Conservation (phyloP, 2,797 vertebrate species). For the Acropternis orthonyx region DNA sequence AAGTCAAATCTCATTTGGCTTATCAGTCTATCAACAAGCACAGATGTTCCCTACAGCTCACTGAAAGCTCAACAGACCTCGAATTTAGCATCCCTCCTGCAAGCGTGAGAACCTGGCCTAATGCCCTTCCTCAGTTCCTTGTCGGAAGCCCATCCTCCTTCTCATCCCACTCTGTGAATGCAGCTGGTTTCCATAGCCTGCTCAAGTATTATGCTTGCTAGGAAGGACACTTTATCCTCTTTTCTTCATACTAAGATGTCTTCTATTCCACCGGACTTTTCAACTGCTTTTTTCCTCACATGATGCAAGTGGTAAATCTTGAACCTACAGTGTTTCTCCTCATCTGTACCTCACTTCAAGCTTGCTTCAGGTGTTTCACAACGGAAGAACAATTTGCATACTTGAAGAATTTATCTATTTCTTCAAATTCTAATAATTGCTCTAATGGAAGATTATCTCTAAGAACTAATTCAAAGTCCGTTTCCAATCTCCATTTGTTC, state of each 20-base stretch:
- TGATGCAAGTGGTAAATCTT: neutral
- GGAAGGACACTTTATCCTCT: neutral
- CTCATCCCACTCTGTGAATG: neutral
- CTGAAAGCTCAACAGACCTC: neutral
- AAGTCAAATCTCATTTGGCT: neutral
- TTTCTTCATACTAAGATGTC: neutral
- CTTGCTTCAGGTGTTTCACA: neutral
- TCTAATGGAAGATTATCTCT: neutral
- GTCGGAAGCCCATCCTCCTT: neutral
- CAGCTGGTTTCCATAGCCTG: neutral
- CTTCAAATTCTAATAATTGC: neutral
- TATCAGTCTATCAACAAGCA: neutral
- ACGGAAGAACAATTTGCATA: neutral
- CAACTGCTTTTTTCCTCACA: neutral
- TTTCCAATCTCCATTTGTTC: neutral
- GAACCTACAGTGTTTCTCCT: neutral
- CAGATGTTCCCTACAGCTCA: neutral
- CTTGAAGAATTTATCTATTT: neutral
- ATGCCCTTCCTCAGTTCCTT: neutral
- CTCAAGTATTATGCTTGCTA: neutral
- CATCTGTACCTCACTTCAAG: neutral
- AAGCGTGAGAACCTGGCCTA: neutral
- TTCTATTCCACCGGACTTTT: neutral
- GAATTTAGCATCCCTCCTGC: neutral
- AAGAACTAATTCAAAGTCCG: neutral